These are phyloP conservation scores for Rosalia funebris DNA, from an alignment of 2,888 invertebrate genomes.

Conservation along the genomic window DNA sequence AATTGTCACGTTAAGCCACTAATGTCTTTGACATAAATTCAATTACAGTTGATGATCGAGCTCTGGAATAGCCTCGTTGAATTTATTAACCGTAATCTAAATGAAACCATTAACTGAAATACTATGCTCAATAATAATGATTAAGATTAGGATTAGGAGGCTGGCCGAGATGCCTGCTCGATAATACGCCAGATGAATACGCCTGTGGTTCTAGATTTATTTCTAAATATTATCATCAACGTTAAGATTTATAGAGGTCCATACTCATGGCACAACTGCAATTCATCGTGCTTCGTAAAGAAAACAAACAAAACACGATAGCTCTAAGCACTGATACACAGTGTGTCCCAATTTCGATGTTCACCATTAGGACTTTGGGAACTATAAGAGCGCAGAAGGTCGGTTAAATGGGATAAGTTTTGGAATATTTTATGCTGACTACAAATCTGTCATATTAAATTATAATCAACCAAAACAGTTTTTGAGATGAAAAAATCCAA, in stretches of 20 bases:
- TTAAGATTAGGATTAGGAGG: conserved; percentile 23
- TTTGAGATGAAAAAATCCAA: too few relatives aligned
- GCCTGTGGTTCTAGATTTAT: conserved; percentile 2
- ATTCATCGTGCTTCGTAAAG: not conserved
- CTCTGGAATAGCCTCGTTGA: conserved; percentile 26
- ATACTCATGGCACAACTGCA: not conserved
- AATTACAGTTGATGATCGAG: conserved; percentile 30
- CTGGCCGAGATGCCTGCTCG: not conserved
- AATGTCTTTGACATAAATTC: conserved; percentile 33
- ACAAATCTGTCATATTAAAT: too few relatives aligned
- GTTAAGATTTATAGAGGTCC: not conserved
- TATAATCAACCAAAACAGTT: too few relatives aligned
- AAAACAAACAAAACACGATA: not conserved
- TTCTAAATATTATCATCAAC: conserved; percentile 3
- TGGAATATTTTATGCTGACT: too few relatives aligned
- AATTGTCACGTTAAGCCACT: conserved; percentile 28
- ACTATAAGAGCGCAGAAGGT: too few relatives aligned
- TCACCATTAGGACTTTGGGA: too few relatives aligned
- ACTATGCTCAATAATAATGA: conserved; percentile 24
- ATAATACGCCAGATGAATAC: conserved; percentile 3
- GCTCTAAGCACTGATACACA: too few relatives aligned
- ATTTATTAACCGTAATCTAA: conserved; percentile 29
- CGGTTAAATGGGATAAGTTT: too few relatives aligned
- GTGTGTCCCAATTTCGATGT: too few relatives aligned
- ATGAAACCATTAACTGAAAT: conserved; percentile 24